Evolutionary conservation across 1,140 invertebrate species (phyloP).

Genomic region (Anadara kagoshimensis): DNA sequence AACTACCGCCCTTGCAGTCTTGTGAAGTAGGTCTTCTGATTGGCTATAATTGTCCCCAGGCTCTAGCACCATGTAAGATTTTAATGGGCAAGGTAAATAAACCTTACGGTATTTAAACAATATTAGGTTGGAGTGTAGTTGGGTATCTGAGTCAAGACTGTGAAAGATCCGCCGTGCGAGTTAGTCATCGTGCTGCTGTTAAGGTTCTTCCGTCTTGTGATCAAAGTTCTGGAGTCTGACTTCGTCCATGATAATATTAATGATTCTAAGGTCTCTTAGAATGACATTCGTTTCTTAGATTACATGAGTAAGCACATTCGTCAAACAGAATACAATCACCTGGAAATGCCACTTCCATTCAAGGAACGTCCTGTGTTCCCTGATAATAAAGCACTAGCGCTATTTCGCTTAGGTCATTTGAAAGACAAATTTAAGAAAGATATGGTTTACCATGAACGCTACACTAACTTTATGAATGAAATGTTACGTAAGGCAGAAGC

Average conservation of each 20-base stretch:
- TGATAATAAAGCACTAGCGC: constrained; percentile 29
- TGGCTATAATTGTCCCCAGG: constrained; percentile 28
- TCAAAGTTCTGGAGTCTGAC: constrained; percentile 16
- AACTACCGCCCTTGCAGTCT: constrained; percentile 36
- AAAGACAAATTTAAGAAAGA: background rate
- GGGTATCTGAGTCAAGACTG: background rate
- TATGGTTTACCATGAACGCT: background rate
- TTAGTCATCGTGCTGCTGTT: background rate
- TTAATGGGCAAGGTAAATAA: constrained; percentile 8
- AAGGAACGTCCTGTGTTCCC: constrained; percentile 38
- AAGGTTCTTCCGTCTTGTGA: constrained; percentile 21
- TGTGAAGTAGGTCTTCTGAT: constrained; percentile 41
- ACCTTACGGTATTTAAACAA: constrained; percentile 21
- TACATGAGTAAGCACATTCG: constrained; percentile 8
- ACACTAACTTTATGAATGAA: background rate
- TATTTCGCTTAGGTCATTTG: too few species aligned
- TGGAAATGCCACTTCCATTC: too few species aligned
- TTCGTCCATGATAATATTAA: constrained; percentile 9
- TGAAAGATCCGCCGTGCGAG: background rate
- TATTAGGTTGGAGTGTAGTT: constrained; percentile 25
- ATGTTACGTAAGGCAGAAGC: constrained; percentile 22
- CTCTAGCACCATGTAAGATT: constrained; percentile 25
- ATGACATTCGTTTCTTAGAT: constrained; percentile 19
- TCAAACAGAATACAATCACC: constrained; percentile 11
- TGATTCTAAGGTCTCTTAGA: constrained; percentile 7